A percentile compares a stretch with the other conserved stretches of the same genome.
These are phyloP conservation scores for Ciconia stormi DNA, from an alignment of 2,113 vertebrate genomes.

Conservation along the genomic window DNA sequence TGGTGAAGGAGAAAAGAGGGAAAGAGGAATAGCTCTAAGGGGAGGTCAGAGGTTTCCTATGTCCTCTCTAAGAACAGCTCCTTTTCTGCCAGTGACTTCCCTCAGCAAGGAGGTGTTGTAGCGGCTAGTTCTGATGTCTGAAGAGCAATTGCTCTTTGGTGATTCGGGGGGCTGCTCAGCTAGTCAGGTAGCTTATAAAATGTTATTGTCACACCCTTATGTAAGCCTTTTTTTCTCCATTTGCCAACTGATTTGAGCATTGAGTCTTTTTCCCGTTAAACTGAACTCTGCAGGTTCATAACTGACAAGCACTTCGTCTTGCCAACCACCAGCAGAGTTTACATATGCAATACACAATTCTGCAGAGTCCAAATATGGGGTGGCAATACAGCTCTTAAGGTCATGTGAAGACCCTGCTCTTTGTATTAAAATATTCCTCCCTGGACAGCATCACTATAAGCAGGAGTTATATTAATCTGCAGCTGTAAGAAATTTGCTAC, in stretches of 20 bases:
- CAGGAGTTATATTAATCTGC: background rate
- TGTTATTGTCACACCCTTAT: background rate
- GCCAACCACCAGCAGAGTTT: background rate
- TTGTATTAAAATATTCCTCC: background rate
- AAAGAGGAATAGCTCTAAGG: background rate
- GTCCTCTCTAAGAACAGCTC: background rate
- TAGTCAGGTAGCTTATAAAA: background rate
- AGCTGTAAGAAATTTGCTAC: background rate
- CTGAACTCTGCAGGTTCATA: background rate
- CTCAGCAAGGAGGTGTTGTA: background rate
- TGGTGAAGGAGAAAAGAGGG: background rate
- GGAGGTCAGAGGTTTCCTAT: background rate
- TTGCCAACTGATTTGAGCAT: background rate
- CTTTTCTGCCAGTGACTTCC: background rate
- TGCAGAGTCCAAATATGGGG: background rate
- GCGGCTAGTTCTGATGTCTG: background rate
- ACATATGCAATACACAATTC: accelerated
- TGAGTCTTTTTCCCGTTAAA: background rate
- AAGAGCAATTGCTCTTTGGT: background rate
- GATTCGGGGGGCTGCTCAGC: background rate
- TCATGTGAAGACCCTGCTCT: background rate
- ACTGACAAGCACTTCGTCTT: background rate
- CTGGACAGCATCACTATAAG: background rate
- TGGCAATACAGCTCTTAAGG: background rate
- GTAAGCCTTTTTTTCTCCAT: conserved; percentile 13